phyloP scores from a whole-genome alignment of 2,888 invertebrate species.

The Habrosyne pyritoides region DNA sequence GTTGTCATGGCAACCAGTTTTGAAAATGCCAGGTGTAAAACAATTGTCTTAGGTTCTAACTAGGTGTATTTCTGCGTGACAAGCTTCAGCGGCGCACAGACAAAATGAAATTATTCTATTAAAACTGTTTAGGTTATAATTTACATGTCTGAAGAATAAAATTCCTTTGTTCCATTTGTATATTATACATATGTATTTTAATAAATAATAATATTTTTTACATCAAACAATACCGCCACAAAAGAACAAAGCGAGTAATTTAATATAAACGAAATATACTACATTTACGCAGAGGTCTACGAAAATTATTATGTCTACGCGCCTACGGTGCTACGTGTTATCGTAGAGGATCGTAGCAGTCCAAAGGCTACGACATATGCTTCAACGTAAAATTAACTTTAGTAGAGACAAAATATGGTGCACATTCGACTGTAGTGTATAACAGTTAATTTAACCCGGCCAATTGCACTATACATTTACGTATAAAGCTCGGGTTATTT shows the following conservation, averaged over 20 bases:
- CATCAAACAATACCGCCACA: neutral
- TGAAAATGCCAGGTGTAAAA: constrained; percentile 12
- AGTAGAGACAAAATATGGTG: neutral
- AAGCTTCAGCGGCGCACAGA: neutral
- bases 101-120: neutral
- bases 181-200: neutral
- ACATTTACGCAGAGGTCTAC: neutral
- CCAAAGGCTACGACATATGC: neutral
- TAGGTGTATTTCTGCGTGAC: neutral
- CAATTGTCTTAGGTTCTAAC: constrained; percentile 8
- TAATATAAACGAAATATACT: neutral
- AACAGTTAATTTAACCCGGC: constrained; percentile 2
- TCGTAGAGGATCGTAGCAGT: neutral
- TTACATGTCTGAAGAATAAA: no score
- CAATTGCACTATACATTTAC: neutral
- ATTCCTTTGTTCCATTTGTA: neutral
- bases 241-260: neutral
- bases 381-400: neutral
- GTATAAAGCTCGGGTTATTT: neutral
- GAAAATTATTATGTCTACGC: neutral
- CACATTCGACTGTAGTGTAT: neutral
- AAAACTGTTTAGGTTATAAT: neutral
- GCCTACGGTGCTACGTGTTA: constrained; percentile 2
- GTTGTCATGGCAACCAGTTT: constrained; percentile 15
- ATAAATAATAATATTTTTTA: neutral